phyloP scores from a whole-genome alignment of 2,888 invertebrate species.

The Dryomyza anilis region DNA sequence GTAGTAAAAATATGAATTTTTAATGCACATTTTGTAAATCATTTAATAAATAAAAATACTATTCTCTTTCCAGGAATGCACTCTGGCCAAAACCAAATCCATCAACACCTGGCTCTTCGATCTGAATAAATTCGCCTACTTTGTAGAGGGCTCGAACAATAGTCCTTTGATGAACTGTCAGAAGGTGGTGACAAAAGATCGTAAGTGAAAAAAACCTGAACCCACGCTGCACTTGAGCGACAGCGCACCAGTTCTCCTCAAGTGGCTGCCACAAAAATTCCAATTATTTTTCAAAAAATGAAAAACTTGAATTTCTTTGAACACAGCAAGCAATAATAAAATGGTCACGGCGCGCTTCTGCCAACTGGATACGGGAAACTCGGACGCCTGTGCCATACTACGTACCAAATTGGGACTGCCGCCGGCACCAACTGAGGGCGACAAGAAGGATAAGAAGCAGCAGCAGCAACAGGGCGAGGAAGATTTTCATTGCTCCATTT shows the following conservation, averaged over 20 bases:
- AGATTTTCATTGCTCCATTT: conserved; percentile 56
- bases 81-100: conserved; percentile 54
- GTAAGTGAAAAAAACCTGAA: conserved; percentile 51
- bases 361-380: conserved; percentile 56
- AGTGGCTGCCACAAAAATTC: not conserved
- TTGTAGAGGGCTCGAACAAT: conserved; percentile 48
- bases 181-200: conserved; percentile 58
- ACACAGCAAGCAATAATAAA: conserved; percentile 42
- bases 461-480: conserved; percentile 39
- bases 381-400: conserved; percentile 56
- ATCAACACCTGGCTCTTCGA: conserved; percentile 57
- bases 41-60: too few relatives aligned
- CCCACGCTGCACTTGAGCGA: too few relatives aligned
- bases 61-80: too few relatives aligned
- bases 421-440: not conserved
- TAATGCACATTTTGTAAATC: too few relatives aligned
- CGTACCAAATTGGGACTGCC: conserved; percentile 44
- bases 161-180: conserved; percentile 60
- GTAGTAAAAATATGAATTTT: too few relatives aligned
- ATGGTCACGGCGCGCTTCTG: conserved; percentile 57
- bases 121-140: conserved; percentile 59
- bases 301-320: not conserved
- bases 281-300: not conserved
- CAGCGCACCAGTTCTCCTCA: not conserved
- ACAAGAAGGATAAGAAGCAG: conserved; percentile 27